Conservation (phyloP, 2,113 vertebrate species). For the Pogonocichla stellata region DNA sequence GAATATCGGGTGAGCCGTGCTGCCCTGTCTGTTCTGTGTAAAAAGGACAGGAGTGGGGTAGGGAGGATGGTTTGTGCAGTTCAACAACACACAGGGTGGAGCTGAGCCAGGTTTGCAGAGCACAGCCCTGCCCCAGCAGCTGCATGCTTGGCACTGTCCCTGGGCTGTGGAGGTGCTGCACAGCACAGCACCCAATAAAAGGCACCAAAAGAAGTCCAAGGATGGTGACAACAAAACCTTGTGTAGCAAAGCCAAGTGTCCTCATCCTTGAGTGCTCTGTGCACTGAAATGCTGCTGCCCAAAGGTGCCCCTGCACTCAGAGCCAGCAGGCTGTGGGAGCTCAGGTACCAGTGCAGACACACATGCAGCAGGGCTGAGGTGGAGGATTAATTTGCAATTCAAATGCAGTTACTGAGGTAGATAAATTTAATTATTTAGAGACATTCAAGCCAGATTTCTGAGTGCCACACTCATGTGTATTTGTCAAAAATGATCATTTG, state of each 20-base stretch:
- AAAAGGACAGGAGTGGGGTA: fast-evolving
- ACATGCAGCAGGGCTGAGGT: not conserved
- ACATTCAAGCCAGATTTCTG: conserved; percentile 61
- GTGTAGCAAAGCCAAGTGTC: not conserved
- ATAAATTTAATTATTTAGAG: conserved; percentile 69
- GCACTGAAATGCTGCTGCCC: not conserved
- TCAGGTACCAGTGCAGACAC: not conserved
- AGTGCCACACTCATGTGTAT: conserved; percentile 57
- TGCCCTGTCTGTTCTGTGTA: not conserved
- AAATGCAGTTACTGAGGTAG: conserved; percentile 60
- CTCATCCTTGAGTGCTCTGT: not conserved
- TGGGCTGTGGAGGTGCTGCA: not conserved
- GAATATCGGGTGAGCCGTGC: not conserved
- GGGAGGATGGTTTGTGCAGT: not conserved
- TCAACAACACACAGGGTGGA: not conserved
- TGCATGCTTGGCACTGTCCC: not conserved
- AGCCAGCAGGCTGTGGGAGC: not conserved
- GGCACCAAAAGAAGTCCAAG: not conserved
- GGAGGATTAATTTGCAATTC: conserved; percentile 59
- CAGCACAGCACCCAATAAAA: fast-evolving
- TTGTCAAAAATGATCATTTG: conserved; percentile 67
- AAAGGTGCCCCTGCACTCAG: not conserved
- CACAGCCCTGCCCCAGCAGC: not conserved
- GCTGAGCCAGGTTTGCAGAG: not conserved
- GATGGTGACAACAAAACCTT: fast-evolving